These are phyloP conservation scores for Martes martes DNA, from an alignment of 2,113 vertebrate genomes.

Conservation along the genomic window DNA sequence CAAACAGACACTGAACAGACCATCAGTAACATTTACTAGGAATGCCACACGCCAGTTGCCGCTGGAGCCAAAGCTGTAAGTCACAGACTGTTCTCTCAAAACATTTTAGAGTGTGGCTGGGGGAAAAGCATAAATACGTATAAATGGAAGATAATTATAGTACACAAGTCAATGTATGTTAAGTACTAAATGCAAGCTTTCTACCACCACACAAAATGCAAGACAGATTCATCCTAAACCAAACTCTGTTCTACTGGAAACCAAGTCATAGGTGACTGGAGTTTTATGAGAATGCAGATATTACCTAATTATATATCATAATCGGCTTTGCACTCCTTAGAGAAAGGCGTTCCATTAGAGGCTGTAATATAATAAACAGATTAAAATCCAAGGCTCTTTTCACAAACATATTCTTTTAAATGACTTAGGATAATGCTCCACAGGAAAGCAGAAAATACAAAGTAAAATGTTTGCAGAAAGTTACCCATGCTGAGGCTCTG, in stretches of 20 bases:
- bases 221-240: not conserved
- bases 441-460: constrained; percentile 51
- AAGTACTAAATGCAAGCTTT: not conserved
- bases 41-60: not conserved
- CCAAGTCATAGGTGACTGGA: not conserved
- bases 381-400: constrained; percentile 58
- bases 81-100: not conserved
- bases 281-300: constrained; percentile 15
- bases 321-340: constrained; percentile 42
- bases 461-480: not conserved
- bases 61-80: not conserved
- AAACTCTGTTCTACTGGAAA: constrained; percentile 12
- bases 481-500: not conserved
- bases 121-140: not conserved
- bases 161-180: not conserved
- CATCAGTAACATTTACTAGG: not conserved
- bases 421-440: constrained; percentile 37
- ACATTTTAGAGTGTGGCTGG: not conserved
- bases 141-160: not conserved
- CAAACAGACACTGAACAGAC: not conserved
- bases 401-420: constrained; percentile 45
- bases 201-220: not conserved
- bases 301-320: constrained; percentile 48
- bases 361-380: constrained; percentile 39
- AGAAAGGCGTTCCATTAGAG: not conserved